These are phyloP conservation scores for Nasonia longicornis DNA, from an alignment of 1,140 invertebrate species.

Conservation along the genomic window DNA sequence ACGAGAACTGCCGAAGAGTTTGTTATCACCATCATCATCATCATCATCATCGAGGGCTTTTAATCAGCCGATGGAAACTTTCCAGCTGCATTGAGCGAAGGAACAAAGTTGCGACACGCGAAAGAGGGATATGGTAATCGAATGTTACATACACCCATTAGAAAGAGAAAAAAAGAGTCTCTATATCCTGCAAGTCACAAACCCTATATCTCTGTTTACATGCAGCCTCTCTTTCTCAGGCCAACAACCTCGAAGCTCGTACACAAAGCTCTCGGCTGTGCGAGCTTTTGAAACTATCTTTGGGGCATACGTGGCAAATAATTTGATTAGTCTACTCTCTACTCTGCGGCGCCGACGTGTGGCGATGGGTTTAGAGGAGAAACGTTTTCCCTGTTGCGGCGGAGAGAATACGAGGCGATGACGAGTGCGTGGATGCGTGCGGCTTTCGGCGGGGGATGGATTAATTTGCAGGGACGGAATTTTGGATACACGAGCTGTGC, in stretches of 20 bases:
- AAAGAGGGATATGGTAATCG: background rate
- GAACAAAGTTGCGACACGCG: background rate
- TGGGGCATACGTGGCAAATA: slow-evolving; percentile 1
- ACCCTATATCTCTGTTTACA: background rate
- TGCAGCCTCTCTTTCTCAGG: background rate
- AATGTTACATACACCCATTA: background rate
- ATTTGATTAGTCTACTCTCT: background rate
- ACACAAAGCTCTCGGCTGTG: background rate
- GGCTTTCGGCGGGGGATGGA: background rate
- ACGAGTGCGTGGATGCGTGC: background rate
- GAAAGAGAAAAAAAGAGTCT: background rate
- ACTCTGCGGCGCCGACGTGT: background rate
- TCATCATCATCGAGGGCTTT: slow-evolving; percentile 15
- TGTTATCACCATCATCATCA: background rate
- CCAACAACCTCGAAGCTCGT: slow-evolving; percentile 7
- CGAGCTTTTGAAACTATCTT: slow-evolving; percentile 13
- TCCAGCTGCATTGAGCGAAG: background rate
- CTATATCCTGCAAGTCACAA: background rate
- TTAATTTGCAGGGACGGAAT: background rate
- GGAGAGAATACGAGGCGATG: background rate
- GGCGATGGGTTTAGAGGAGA: background rate
- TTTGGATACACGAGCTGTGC: background rate
- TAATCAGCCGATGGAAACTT: slow-evolving; percentile 29
- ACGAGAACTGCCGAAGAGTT: background rate
- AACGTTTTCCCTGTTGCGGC: background rate